Base-by-base conservation (phyloP, 2,113 vertebrate species). In the Oostethus manadensis region DNA sequence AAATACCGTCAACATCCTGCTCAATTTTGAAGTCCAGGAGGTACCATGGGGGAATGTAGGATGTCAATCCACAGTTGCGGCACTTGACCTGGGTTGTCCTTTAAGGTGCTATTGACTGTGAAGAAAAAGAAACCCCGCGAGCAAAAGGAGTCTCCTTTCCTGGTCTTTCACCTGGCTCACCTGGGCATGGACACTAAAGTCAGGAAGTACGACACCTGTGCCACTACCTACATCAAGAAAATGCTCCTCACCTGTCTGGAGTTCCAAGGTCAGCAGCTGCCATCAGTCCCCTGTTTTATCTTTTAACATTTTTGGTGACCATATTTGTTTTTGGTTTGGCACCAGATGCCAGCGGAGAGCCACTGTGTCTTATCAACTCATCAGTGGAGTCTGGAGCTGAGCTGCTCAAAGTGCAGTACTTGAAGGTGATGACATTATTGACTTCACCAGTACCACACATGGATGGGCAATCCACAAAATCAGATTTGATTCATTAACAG, bases 1-100 rank as follows among this genome's bases (percentile, higher is more conserved):
- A 60, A 92, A 94, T 66, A 54, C 80, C 4, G 49, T 93, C 73
- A 93, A 88, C 35, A 48, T 98, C 51, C 86, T 94, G 0, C 88
- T 99, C 33, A 91, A 92, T 74, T 94, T 98, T 83, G 93, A 96
- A 90, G 92, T 99, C 58, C 92, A 90, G 82, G 89, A 96, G 93
- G 96, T 98, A 43, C 10, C 43, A 73, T 15, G 38, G 5, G 13
- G 20, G 1, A 6, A 9, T 10, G 33, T 8, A 14, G 8, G 35
- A 43, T 35, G 13, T 35, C 13, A 14, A 13, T n/a, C 17, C 21
- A 14, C 47, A 8, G n/a, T 21, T 1, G 3, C 45, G 42, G 21
- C 21, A 3, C 10, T 15, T 33, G 35, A 21, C 22, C 13, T 14
- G 1, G 48, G 11, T 48, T n/a, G 4, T 14, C 50, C 68, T 17